Percentiles rank a stretch among this genome's conserved stretches.
Conservation (phyloP, 1,140 invertebrate genomes). For the Ectropis grisescens region DNA sequence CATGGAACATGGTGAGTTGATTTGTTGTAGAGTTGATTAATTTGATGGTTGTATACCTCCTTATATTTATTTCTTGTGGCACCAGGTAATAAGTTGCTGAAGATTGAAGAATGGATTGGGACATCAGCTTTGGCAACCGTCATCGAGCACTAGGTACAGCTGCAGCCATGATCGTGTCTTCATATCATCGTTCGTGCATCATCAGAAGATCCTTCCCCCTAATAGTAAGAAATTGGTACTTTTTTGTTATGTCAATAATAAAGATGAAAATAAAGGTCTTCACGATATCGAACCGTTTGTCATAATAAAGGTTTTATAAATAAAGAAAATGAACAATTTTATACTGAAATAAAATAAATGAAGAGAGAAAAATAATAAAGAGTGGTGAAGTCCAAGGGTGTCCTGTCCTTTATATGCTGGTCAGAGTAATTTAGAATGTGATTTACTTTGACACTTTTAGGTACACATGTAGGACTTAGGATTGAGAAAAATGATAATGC, state of each 20-base stretch:
- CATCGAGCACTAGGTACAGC: too few relatives aligned
- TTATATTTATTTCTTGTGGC: constrained; percentile 26
- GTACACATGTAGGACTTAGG: too few relatives aligned
- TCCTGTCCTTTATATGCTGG: constrained; percentile 24
- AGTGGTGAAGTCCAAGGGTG: constrained; percentile 29
- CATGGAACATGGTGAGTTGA: constrained; percentile 40
- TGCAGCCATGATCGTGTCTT: too few relatives aligned
- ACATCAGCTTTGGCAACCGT: too few relatives aligned
- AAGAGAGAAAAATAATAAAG: constrained; percentile 29
- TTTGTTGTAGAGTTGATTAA: constrained; percentile 32
- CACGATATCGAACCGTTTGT: constrained; percentile 25
- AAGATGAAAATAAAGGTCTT: constrained; percentile 33
- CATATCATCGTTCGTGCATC: too few relatives aligned
- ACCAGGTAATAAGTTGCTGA: constrained; percentile 39
- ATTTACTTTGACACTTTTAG: too few relatives aligned
- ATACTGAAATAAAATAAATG: constrained; percentile 24
- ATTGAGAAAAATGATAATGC: too few relatives aligned
- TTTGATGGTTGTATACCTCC: constrained; percentile 17
- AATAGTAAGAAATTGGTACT: constrained; percentile 65
- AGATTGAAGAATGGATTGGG: constrained; percentile 5
- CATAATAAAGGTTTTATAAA: constrained; percentile 23
- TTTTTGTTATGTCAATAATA: constrained; percentile 59
- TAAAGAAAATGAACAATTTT: constrained; percentile 4
- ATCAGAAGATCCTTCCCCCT: constrained; percentile 33
- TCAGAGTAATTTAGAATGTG: too few relatives aligned